phyloP scores from a whole-genome alignment of 1,140 invertebrate genomes.

The Babylonia areolata region DNA sequence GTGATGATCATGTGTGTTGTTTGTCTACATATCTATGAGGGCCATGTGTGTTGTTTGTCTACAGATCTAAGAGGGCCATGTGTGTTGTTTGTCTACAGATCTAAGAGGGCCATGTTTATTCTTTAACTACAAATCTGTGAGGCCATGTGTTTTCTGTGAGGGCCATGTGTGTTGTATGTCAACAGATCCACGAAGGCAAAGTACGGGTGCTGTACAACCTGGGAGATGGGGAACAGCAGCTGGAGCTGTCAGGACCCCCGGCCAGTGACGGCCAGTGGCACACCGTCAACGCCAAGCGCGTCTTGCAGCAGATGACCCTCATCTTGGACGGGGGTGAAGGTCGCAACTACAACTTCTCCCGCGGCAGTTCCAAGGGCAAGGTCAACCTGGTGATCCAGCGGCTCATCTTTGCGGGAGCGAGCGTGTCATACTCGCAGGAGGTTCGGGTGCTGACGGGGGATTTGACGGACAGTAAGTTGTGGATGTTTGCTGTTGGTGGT shows the following conservation, averaged over 20 bases:
- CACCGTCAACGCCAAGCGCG: slow-evolving; percentile 86
- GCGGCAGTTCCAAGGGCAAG: slow-evolving; percentile 43
- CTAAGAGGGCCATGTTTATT: too few species aligned
- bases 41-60: too few species aligned
- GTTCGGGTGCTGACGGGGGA: slow-evolving; percentile 19
- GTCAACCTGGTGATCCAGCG: slow-evolving; percentile 35
- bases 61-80: too few species aligned
- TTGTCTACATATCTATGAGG: too few species aligned
- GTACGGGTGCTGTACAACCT: slow-evolving; percentile 86
- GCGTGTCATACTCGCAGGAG: slow-evolving; percentile 36
- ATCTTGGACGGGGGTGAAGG: slow-evolving; percentile 97
- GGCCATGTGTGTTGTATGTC: too few species aligned
- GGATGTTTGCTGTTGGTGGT: not conserved
- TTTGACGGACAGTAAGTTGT: slow-evolving; percentile 30
- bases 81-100: too few species aligned
- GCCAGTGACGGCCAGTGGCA: slow-evolving; percentile 99
- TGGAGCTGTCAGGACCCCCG: slow-evolving; percentile 91
- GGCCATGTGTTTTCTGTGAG: too few species aligned
- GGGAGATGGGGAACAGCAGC: slow-evolving; percentile 89
- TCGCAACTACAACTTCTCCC: slow-evolving; percentile 92
- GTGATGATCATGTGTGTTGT: too few species aligned
- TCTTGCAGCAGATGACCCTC: slow-evolving; percentile 94
- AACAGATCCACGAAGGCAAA: slow-evolving; percentile 89
- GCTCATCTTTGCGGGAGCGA: slow-evolving; percentile 34
- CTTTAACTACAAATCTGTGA: too few species aligned